Base-by-base conservation (phyloP, 1,140 invertebrate species). In the Magallana gigas region DNA sequence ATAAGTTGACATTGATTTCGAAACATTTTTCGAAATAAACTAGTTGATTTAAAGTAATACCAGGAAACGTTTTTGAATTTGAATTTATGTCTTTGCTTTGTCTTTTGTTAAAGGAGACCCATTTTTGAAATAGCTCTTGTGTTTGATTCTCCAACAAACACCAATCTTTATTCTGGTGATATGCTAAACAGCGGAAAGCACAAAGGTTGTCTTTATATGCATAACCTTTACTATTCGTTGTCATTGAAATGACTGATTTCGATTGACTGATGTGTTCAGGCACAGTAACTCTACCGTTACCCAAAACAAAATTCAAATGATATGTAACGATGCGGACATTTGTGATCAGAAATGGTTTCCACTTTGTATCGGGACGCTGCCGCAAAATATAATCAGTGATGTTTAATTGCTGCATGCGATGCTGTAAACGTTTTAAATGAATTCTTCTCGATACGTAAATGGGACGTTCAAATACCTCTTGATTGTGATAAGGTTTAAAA, bases 91-190 rank as follows among this genome's bases (percentile, higher is more conserved):
- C 60, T 64, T 48, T 48, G 16, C 36, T 48, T n/a, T 64, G 60
- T n/a, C 16, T 16, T n/a, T 64, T 7, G 87, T 87, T 48, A 90
- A 83, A 14, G 12, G 11, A 1, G 88, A 56, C 16, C 88, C 88
- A 85, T 91, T 88, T 59, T 88, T 80, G 29, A 88, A 23, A 57
- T 91, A 91, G 84, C 87, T 90, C 83, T 68, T 57, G 11, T 90
- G 80, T n/a, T 87, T 71, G 0, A 88, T 88, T 0, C 86, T 89
- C 14, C 76, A 56, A 14, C 90, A 58, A 3, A 88, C 48, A 57
- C 90, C 85, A 16, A 85, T 84, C 29, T 90, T 57, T 0, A 68
- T 89, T 18, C 56, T 85, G 58, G 81, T 16, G 60, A n/a, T n/a
- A 16, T n/a, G 60, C 60, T 64, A 64, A 64, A 64, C 87, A 36